Base-by-base conservation (phyloP, 2,113 vertebrate species). In the Leucoraja erinaceus region DNA sequence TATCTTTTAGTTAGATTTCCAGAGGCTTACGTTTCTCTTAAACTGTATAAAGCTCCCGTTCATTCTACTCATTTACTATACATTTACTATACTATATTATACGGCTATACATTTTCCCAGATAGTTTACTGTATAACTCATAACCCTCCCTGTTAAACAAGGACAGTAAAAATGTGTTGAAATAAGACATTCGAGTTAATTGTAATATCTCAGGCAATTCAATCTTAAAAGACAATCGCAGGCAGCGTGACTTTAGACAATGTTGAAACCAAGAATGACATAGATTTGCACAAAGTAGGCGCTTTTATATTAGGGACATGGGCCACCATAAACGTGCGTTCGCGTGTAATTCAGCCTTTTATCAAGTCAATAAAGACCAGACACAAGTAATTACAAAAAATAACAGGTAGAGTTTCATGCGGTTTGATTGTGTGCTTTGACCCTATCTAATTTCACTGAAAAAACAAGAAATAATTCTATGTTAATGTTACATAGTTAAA, bases 201-300 rank as follows among this genome's bases (percentile, higher is more conserved):
- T 93, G 94, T 92, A 94, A 94, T 93, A 93, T 93, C 94, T 94
- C 94, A 95, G 93, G 79, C 76, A 90, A 78, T 81, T 94, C 92
- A 93, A 94, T 76, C 90, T 68, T 93, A 93, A 95, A 94, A 94
- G 94, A 94, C 94, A 94, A 0, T 0, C 83, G 77, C 10, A 59
- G 94, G 94, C 93, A 72, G 4, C 76, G 77, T 28, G 86, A 93
- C 11, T 68, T 28, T 31, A 93, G 14, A 54, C 90, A 91, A 47
- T 38, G 8, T 91, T 38, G 88, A 91, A 91, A 91, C 66, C 25
- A 91, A 47, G 18, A 91, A 72, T 66, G 47, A 10, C 25, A 25
- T 14, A 54, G 16, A 70, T 68, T 72, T 4, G 14, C 38, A 28
- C 90, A 20, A 25, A 16, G 33, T 66, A 86, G 38, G 59, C 6